Percentiles rank a stretch among this genome's conserved stretches.
These are phyloP conservation scores for Amblyteles armatorius DNA, from an alignment of 2,888 invertebrate genomes.

Conservation along the genomic window DNA sequence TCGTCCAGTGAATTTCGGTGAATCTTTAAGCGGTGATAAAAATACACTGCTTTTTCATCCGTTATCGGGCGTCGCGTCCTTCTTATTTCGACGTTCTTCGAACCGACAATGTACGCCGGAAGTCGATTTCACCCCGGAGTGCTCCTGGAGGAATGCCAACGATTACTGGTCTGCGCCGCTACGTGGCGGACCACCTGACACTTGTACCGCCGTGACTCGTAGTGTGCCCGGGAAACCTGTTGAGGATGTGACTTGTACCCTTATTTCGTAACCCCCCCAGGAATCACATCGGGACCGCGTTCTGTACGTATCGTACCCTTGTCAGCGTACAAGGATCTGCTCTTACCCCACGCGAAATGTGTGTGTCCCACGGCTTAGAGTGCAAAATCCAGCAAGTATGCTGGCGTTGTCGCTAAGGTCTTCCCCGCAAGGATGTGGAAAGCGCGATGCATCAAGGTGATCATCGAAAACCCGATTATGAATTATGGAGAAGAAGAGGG, in stretches of 20 bases:
- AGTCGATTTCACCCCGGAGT: constrained; percentile 61
- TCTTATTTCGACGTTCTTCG: constrained; percentile 50
- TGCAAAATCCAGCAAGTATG: not conserved
- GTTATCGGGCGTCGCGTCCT: constrained; percentile 21
- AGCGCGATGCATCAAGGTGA: constrained; percentile 12
- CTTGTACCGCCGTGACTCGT: constrained; percentile 41
- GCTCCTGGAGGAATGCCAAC: constrained; percentile 65
- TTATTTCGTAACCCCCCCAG: constrained; percentile 20
- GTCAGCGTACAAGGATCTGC: not conserved
- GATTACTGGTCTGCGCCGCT: constrained; percentile 48
- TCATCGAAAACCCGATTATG: constrained; percentile 31
- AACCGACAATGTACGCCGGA: constrained; percentile 54
- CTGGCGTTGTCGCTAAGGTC: not conserved
- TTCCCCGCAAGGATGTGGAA: not conserved
- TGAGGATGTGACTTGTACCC: constrained; percentile 54
- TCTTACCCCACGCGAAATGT: not conserved
- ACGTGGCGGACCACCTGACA: constrained; percentile 42
- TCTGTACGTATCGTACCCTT: not conserved
- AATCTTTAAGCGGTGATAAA: constrained; percentile 39
- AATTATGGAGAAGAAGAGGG: constrained; percentile 26
- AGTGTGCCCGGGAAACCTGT: constrained; percentile 62
- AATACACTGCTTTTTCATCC: not conserved
- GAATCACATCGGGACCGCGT: not conserved
- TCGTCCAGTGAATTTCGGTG: constrained; percentile 11
- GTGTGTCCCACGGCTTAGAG: not conserved